Evolutionary conservation across 1,140 invertebrate genomes (phyloP).

Genomic region (Cotesia vestalis): DNA sequence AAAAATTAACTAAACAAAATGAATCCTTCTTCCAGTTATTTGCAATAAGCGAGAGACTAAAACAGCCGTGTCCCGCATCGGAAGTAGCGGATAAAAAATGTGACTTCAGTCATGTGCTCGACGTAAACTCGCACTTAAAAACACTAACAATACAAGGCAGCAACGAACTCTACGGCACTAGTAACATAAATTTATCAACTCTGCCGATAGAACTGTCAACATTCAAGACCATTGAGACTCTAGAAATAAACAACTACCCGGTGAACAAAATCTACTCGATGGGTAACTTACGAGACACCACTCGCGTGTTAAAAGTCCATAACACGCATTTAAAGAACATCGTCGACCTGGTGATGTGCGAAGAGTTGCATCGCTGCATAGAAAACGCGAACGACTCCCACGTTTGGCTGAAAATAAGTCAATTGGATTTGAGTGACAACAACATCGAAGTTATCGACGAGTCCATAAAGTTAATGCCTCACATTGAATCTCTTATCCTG

Average conservation of each 20-base stretch:
- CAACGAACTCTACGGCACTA: slow-evolving; percentile 72
- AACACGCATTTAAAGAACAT: slow-evolving; percentile 71
- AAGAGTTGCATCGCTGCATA: slow-evolving; percentile 73
- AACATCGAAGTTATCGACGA: slow-evolving; percentile 80
- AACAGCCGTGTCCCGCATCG: slow-evolving; percentile 81
- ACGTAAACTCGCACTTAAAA: slow-evolving; percentile 82
- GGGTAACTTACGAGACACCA: slow-evolving; percentile 75
- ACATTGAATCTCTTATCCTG: slow-evolving; percentile 77
- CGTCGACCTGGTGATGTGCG: slow-evolving; percentile 80
- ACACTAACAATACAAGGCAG: slow-evolving; percentile 76
- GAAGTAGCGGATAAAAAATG: slow-evolving; percentile 75
- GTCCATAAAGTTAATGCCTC: slow-evolving; percentile 81
- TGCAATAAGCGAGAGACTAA: slow-evolving; percentile 87
- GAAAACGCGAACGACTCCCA: slow-evolving; percentile 62
- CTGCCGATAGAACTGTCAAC: slow-evolving; percentile 81
- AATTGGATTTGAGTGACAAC: slow-evolving; percentile 84
- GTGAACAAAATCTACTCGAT: slow-evolving; percentile 73
- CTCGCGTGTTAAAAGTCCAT: slow-evolving; percentile 70
- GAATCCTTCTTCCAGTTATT: slow-evolving; percentile 72
- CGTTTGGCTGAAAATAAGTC: slow-evolving; percentile 61
- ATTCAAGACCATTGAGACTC: slow-evolving; percentile 77
- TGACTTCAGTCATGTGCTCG: slow-evolving; percentile 90
- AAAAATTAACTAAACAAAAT: too few relatives aligned
- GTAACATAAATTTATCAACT: slow-evolving; percentile 85
- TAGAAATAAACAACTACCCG: slow-evolving; percentile 72